Evolutionary conservation across 2,888 invertebrate species (phyloP), one percentile per base, ranked within the genome.

Genomic region (Habrosyne pyritoides): DNA sequence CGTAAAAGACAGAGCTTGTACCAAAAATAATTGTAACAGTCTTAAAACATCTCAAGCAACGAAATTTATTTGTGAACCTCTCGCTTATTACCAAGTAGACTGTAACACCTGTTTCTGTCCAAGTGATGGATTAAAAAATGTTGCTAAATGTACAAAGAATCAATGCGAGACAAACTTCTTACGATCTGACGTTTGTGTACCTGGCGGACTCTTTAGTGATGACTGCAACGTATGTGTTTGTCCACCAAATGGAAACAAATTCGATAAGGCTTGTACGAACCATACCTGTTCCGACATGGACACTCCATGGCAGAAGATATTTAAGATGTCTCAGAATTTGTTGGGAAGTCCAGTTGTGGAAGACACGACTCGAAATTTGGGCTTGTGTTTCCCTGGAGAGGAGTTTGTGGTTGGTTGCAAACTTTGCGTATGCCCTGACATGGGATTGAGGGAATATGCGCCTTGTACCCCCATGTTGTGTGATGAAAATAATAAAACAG

Each of bases 141-240:
- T 91, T 0, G 82, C 77, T 0, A 86, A 81, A 61, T 94, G 94
- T 63, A 91, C 93, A 0, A 86, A 87, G 55, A 84, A 86, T 60
- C 71, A 80, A 4, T 93, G 93, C 52, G 86, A 88, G 49, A 78
- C 76, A 55, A 82, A 70, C 55, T 84, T 82, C 30, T 59, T 91
- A 14, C 77, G 91, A 24, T 73, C 87, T 21, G 79, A 79, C 18
- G 60, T 64, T 0, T 91, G 91, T 53, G 60, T 71, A 1, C 79
- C 92, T 0, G 89, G 89, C 0, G 79, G 83, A 18, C 69, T 89
- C 1, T 93, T 92, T 57, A 86, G 84, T 52, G 80, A 85, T 4
- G 84, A 81, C 21, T 93, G 93, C 57, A 92, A 92, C 55, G 83
- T 90, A 0, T 93, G 93, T 54, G 76, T 89, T 0, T 93, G 93